Percentiles rank a stretch among this genome's conserved stretches.
Conservation (phyloP, 1,140 invertebrate genomes). For the Pissodes strobi region DNA sequence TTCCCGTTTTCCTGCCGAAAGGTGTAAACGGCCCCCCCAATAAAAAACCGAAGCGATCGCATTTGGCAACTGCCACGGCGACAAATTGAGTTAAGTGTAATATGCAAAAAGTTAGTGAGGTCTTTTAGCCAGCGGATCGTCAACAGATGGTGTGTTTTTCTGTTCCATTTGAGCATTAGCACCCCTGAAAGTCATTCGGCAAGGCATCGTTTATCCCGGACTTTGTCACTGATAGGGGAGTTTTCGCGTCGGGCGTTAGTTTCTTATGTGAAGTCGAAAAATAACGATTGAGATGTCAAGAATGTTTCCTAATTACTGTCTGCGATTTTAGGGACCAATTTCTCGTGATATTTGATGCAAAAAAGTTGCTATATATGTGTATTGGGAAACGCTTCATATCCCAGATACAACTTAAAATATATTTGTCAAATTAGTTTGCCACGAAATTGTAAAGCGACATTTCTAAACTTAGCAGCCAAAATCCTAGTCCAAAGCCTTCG, state of each 20-base stretch:
- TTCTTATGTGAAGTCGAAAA: no score
- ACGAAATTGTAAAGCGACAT: no score
- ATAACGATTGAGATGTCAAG: neutral
- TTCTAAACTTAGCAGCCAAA: no score
- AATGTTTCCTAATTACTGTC: neutral
- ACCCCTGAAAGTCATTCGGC: constrained; percentile 36
- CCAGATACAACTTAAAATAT: no score
- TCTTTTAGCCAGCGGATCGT: constrained; percentile 54
- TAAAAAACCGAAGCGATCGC: constrained; percentile 1
- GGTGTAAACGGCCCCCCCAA: neutral
- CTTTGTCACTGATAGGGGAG: constrained; percentile 28
- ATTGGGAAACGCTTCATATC: no score
- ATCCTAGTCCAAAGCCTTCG: no score
- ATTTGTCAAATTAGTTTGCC: no score
- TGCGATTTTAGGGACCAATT: neutral
- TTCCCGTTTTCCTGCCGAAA: no score
- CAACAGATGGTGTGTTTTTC: constrained; percentile 57
- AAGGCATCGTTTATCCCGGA: constrained; percentile 27
- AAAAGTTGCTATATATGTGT: no score
- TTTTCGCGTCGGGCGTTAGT: no score
- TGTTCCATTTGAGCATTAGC: constrained; percentile 56
- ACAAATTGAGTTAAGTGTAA: constrained; percentile 49
- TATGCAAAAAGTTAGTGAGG: constrained; percentile 49
- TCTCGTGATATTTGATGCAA: no score
- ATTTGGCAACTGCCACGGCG: constrained; percentile 30